phyloP scores from a whole-genome alignment of 2,113 vertebrate genomes.

The Aegithalos caudatus region DNA sequence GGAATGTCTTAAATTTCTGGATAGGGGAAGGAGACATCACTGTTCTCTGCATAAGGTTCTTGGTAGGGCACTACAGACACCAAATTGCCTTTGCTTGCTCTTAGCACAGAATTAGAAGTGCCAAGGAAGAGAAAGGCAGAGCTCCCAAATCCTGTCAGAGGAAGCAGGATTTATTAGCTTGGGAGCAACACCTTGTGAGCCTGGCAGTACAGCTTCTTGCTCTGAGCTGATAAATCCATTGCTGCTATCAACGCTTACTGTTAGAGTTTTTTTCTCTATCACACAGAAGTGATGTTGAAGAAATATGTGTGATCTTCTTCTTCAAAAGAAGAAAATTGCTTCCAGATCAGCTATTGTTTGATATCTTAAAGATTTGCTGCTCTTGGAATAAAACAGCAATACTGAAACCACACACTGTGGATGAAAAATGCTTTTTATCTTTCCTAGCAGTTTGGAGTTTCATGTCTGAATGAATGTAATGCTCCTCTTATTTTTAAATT shows the following conservation, averaged over 20 bases:
- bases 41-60: not conserved
- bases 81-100: not conserved
- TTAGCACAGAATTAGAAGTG: not conserved
- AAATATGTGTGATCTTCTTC: not conserved
- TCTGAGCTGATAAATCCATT: not conserved
- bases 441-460: not conserved
- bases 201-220: not conserved
- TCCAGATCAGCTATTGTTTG: slow-evolving; percentile 31
- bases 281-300: slow-evolving; percentile 19
- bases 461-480: not conserved
- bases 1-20: not conserved
- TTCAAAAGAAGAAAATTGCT: slow-evolving; percentile 53
- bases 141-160: not conserved
- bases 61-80: not conserved
- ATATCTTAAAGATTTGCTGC: slow-evolving; percentile 22
- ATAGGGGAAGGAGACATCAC: not conserved
- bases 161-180: not conserved
- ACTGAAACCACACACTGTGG: slow-evolving; percentile 19
- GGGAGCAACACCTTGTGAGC: not conserved
- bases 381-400: slow-evolving; percentile 29
- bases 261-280: not conserved
- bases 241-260: not conserved
- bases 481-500: not conserved
- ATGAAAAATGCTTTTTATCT: slow-evolving; percentile 46
- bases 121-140: not conserved